Evolutionary conservation across 2,797 vertebrate species (phyloP).

Genomic region (Crocodylus rhombifer): DNA sequence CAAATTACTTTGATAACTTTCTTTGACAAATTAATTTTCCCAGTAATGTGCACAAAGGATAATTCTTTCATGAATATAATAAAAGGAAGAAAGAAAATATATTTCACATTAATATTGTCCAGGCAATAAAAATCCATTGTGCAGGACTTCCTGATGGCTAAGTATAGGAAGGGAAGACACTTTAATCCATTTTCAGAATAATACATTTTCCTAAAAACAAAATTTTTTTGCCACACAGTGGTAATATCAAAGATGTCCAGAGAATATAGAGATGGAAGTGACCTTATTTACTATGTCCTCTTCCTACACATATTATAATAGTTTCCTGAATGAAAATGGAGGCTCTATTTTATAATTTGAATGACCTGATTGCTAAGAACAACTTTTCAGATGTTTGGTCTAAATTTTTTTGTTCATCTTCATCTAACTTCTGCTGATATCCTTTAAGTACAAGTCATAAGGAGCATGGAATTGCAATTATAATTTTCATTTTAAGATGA

Average conservation of each 20-base stretch:
- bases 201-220: neutral
- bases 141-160: neutral
- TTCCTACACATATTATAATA: neutral
- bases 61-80: neutral
- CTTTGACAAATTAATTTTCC: slow-evolving; percentile 1
- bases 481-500: rapidly evolving
- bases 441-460: neutral
- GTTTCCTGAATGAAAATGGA: too few species aligned
- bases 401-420: neutral
- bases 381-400: neutral
- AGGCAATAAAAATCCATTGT: neutral
- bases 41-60: neutral
- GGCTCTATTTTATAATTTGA: too few species aligned
- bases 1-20: neutral
- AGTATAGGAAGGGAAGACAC: neutral
- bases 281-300: neutral
- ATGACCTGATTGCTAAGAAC: too few species aligned
- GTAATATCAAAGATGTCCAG: neutral
- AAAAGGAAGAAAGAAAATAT: neutral
- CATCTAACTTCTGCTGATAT: neutral
- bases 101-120: neutral
- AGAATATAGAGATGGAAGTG: neutral
- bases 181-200: neutral
- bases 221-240: neutral
- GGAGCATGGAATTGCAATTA: neutral